Evolutionary conservation across 2,797 vertebrate genomes (phyloP).

Genomic region (Sebastes ruberrimus): DNA sequence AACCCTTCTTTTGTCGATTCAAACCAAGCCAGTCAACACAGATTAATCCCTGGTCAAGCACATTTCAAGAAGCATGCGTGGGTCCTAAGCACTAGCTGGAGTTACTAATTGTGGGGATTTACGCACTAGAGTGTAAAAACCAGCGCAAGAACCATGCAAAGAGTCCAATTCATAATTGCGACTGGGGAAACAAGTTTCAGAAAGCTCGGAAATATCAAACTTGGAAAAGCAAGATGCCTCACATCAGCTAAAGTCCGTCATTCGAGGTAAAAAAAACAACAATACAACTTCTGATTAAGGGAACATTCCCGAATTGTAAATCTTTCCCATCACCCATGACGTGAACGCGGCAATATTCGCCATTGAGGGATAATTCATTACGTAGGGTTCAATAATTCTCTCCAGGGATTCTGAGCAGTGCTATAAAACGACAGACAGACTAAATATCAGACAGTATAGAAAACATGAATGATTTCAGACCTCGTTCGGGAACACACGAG

Average conservation of each 20-base stretch:
- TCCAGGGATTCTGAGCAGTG: background rate
- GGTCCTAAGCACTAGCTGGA: background rate
- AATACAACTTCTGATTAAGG: background rate
- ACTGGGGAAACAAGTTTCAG: background rate
- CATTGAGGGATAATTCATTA: background rate
- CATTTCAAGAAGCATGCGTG: background rate
- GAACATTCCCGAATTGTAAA: background rate
- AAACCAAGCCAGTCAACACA: too few species aligned
- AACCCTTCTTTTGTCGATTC: too few species aligned
- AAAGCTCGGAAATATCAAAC: background rate
- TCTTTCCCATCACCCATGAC: background rate
- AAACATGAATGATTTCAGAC: conserved; percentile 1
- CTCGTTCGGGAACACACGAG: background rate
- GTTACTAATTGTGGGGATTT: background rate
- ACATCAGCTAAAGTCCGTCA: background rate
- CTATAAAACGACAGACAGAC: conserved; percentile 11
- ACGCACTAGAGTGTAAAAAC: background rate
- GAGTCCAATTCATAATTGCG: background rate
- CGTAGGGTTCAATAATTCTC: background rate
- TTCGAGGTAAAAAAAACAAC: background rate
- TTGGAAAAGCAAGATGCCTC: background rate
- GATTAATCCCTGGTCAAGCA: background rate
- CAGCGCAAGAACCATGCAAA: background rate
- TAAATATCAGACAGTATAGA: background rate
- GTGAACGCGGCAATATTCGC: background rate